Conservation (phyloP, 2,113 vertebrate species). For the Panthera uncia region DNA sequence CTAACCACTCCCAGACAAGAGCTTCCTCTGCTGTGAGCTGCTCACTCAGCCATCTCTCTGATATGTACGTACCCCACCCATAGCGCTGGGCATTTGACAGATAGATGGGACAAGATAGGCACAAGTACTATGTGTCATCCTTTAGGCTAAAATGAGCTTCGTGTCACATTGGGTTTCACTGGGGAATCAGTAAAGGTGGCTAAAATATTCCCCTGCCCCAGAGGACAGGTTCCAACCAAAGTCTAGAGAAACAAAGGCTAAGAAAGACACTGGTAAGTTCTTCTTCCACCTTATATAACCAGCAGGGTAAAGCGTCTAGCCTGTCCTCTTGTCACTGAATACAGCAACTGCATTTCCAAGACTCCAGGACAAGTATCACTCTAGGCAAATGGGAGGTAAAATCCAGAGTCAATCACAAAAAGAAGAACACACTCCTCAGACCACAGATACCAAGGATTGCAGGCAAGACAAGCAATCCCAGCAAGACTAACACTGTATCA, state of each 20-base stretch:
- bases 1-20: neutral
- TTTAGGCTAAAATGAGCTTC: constrained; percentile 38
- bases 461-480: neutral
- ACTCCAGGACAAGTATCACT: neutral
- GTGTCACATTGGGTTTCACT: neutral
- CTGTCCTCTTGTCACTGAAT: neutral
- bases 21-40: neutral
- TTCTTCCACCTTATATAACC: neutral
- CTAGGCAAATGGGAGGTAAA: neutral
- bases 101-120: neutral
- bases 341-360: constrained; percentile 30
- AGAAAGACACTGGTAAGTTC: neutral
- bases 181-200: neutral
- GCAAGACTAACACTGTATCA: neutral
- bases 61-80: neutral
- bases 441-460: neutral
- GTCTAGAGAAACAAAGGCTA: neutral
- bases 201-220: neutral
- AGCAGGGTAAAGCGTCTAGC: neutral
- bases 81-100: neutral
- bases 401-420: constrained; percentile 1
- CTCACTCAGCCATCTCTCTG: neutral
- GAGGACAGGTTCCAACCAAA: constrained; percentile 21
- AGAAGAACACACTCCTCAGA: neutral
- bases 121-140: neutral